These are phyloP conservation scores for Phylloscopus trochiloides DNA, from an alignment of 2,113 vertebrate species.

Conservation along the genomic window DNA sequence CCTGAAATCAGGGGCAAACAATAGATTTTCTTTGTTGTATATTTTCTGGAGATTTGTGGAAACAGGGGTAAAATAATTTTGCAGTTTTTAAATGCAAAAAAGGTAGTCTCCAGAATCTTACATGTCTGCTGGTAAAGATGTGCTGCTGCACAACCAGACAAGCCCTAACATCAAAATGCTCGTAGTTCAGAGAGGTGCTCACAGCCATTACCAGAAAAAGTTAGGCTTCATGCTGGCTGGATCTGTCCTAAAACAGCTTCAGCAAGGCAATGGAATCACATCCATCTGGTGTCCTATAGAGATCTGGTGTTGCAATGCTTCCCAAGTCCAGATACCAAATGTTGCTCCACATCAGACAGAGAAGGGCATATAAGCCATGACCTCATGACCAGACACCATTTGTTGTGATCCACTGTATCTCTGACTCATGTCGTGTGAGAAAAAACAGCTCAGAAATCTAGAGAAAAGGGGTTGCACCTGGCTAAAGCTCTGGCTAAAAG, in stretches of 20 bases:
- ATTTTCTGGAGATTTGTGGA: neutral
- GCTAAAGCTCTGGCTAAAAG: neutral
- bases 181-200: neutral
- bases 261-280: neutral
- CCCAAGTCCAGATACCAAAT: neutral
- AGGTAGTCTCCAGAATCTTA: neutral
- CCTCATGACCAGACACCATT: neutral
- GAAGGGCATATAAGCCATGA: neutral
- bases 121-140: neutral
- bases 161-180: neutral
- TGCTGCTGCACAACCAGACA: neutral
- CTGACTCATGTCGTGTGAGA: accelerated
- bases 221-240: neutral
- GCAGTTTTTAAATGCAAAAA: neutral
- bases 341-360: neutral
- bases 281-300: neutral
- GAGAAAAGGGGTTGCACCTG: neutral
- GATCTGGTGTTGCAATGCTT: neutral
- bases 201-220: neutral
- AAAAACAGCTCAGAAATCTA: neutral
- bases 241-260: neutral
- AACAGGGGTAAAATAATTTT: neutral
- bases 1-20: neutral
- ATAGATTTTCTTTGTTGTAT: neutral
- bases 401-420: neutral